Percentiles rank a stretch among this genome's conserved stretches.
Evolutionary conservation across 2,113 vertebrate species (phyloP).

Genomic region (Ceyx cyanopectus): DNA sequence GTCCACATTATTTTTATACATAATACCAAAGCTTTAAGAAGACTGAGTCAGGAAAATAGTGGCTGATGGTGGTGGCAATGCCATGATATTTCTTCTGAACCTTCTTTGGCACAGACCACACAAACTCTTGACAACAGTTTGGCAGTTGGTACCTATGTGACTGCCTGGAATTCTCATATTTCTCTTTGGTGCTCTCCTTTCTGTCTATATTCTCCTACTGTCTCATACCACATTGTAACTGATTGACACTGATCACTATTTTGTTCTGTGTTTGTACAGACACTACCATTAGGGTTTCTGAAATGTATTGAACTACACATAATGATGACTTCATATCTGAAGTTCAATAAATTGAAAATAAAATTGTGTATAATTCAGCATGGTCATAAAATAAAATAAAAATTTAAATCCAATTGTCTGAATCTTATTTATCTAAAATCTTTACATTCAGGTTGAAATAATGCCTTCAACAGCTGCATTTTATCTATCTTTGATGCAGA

Average conservation of each 20-base stretch:
- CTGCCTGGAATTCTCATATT: background rate
- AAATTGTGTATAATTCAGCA: background rate
- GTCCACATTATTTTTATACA: background rate
- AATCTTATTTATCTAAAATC: background rate
- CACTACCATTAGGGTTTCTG: background rate
- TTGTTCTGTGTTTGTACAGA: background rate
- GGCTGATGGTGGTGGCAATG: background rate
- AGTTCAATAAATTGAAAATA: background rate
- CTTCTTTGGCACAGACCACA: background rate
- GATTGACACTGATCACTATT: background rate
- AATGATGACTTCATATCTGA: background rate
- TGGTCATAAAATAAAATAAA: background rate
- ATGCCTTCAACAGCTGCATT: background rate
- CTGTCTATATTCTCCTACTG: background rate
- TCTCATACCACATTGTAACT: background rate
- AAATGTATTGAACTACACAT: background rate
- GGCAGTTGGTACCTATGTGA: background rate
- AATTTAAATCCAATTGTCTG: background rate
- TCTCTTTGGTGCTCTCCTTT: background rate
- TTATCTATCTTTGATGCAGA: background rate
- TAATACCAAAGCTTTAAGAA: background rate
- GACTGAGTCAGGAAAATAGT: background rate
- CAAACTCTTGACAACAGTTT: background rate
- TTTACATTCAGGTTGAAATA: background rate
- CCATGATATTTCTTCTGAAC: background rate